These are phyloP conservation scores for Sussaba pulchella DNA, from an alignment of 2,888 invertebrate species.

Conservation along the genomic window DNA sequence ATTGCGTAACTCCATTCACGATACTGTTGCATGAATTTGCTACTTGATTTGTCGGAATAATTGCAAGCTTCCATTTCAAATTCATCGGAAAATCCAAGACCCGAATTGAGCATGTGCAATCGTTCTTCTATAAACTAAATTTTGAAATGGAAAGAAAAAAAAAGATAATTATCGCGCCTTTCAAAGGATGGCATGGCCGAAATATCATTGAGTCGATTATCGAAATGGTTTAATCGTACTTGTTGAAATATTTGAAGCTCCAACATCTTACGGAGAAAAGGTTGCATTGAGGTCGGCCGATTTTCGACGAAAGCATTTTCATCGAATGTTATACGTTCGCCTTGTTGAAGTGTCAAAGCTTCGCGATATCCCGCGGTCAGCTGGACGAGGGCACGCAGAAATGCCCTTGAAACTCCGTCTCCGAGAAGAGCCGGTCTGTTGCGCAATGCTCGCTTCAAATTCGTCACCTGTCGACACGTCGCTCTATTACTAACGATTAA, in stretches of 20 bases:
- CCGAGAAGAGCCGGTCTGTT: constrained; percentile 92
- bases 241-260: constrained; percentile 98
- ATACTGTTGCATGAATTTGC: constrained; percentile 89
- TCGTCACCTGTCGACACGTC: constrained; percentile 87
- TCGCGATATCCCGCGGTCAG: constrained; percentile 98
- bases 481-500: constrained; percentile 36
- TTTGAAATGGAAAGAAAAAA: constrained; percentile 1
- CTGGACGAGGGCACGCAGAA: constrained; percentile 95
- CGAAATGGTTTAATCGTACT: constrained; percentile 84
- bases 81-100: constrained; percentile 96
- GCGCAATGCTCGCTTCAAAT: constrained; percentile 91
- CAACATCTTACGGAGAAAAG: constrained; percentile 95
- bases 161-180: background rate
- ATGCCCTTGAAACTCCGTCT: constrained; percentile 96
- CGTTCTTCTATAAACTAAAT: constrained; percentile 96
- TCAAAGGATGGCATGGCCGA: no score
- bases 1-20: constrained; percentile 93
- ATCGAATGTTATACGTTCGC: constrained; percentile 92
- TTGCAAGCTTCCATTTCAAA: constrained; percentile 96
- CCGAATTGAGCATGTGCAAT: constrained; percentile 96
- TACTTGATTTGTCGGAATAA: constrained; percentile 88
- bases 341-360: constrained; percentile 91
- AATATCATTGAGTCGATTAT: constrained; percentile 14
- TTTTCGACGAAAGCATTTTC: constrained; percentile 95
- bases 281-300: constrained; percentile 93